These are phyloP conservation scores for Macquaria australasica DNA, from an alignment of 2,113 vertebrate species.

Conservation along the genomic window DNA sequence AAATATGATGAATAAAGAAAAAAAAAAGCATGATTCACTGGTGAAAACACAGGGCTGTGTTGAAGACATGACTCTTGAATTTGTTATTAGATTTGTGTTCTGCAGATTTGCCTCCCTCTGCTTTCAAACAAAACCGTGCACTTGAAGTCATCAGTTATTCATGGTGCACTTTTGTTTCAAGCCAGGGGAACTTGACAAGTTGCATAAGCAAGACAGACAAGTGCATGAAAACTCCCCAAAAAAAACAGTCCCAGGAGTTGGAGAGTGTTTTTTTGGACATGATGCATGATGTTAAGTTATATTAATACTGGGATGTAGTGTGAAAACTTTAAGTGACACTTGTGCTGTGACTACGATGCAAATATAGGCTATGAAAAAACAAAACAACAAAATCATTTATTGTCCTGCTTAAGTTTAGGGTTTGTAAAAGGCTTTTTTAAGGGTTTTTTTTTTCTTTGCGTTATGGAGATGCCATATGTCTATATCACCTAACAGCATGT, in stretches of 20 bases:
- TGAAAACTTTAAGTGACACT: not conserved
- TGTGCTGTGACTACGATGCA: not conserved
- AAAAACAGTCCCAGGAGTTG: too few species aligned
- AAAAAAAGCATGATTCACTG: too few species aligned
- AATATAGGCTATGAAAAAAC: not conserved
- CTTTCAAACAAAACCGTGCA: too few species aligned
- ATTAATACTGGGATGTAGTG: too few species aligned
- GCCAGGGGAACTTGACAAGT: conserved; percentile 4
- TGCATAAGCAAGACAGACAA: conserved; percentile 21
- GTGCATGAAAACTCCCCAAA: conserved; percentile 20
- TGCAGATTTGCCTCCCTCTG: not conserved
- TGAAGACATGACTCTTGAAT: not conserved
- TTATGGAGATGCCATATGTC: not conserved
- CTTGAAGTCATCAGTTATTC: too few species aligned
- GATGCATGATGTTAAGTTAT: not conserved
- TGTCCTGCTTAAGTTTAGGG: not conserved
- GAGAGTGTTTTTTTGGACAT: not conserved
- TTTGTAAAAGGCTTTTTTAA: too few species aligned
- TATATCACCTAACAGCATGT: too few species aligned
- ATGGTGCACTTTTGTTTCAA: not conserved
- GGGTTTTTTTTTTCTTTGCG: too few species aligned
- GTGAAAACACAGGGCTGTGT: not conserved
- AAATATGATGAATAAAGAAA: too few species aligned
- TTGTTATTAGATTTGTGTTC: not conserved
- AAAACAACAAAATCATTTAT: not conserved